Base-by-base conservation (phyloP, 2,888 invertebrate species). In the Margaritifera margaritifera region DNA sequence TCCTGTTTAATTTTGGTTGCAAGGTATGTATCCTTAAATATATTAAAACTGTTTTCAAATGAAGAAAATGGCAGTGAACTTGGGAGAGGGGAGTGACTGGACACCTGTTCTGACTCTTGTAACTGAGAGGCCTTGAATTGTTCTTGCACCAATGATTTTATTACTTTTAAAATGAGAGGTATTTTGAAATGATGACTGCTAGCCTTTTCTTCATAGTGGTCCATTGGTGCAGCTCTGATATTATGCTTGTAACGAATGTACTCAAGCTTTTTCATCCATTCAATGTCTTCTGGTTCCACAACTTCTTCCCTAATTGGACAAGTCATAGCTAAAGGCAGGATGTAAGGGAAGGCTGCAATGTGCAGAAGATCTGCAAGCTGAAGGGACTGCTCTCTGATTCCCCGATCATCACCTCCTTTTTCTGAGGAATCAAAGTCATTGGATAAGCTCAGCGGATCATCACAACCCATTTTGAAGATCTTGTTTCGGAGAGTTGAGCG, bases 401-500 rank as follows among this genome's bases (percentile, higher is more conserved):
- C 15, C 42, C 15, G 42, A 15, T 11, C 42, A 42, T 42, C 42
- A 42, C 42, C 42, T 11, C 42, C 42, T 42, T 42, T 42, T 42
- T 42, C 42, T 0, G 42, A 42, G 42, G 42, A 42, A 42, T 42
- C 42, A 42, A 42, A 15, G 42, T 42, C 42, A 42, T 42, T 42
- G 42, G 42, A 42, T 11, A 15, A 42, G 42, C 42, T 42, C 11
- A 15, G 42, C 15, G 42, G 42, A 42, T 81, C 79, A 42, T 78
- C 83, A 25, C 78, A 74, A 51, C 90, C 89, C 78, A 91, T 80
- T 74, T 91, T 91, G 81, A 91, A 91, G 54, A 92, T 96, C 91
- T 99, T 99, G 92, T 98, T 99, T 75, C 98, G 93, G 64, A 99
- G 93, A 42, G 98, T 98, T 79, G 98, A 97, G 78, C 98, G 93